Percentiles rank a stretch among this genome's conserved stretches.
Evolutionary conservation across 2,888 invertebrate species (phyloP).

Genomic region (Cosmorhoe ocellata): DNA sequence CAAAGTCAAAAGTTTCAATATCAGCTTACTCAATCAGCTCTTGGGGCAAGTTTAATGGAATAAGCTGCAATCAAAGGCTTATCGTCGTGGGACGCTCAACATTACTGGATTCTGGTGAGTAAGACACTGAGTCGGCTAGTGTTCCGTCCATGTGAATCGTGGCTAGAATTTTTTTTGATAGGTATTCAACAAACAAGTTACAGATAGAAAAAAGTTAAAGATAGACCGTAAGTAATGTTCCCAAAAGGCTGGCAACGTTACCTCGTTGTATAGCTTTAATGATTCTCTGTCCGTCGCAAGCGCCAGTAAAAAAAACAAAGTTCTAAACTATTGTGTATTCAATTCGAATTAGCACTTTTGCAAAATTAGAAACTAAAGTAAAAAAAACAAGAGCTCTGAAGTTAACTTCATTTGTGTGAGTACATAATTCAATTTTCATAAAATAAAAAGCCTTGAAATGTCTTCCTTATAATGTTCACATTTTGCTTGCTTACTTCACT

Average conservation of each 20-base stretch:
- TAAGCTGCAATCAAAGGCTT: constrained; percentile 40
- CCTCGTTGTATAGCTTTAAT: too few relatives aligned
- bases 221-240: too few relatives aligned
- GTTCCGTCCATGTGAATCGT: too few relatives aligned
- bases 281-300: too few relatives aligned
- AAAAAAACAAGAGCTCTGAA: background rate
- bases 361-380: too few relatives aligned
- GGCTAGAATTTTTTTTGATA: too few relatives aligned
- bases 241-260: too few relatives aligned
- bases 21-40: constrained; percentile 20
- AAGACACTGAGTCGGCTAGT: constrained; percentile 3
- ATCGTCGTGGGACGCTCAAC: constrained; percentile 9
- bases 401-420: background rate
- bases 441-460: constrained; percentile 1
- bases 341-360: too few relatives aligned
- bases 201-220: too few relatives aligned
- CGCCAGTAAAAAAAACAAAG: too few relatives aligned
- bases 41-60: constrained; percentile 40
- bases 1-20: constrained; percentile 8
- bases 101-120: constrained; percentile 20
- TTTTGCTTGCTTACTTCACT: constrained; percentile 11
- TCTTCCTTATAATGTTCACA: background rate
- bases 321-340: too few relatives aligned
- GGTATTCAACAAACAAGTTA: too few relatives aligned
- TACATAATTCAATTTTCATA: constrained; percentile 3